A percentile compares a stretch with the other conserved stretches of the same genome.
These are phyloP conservation scores for Eilema sororculum DNA, from an alignment of 2,888 invertebrate genomes.

Conservation along the genomic window DNA sequence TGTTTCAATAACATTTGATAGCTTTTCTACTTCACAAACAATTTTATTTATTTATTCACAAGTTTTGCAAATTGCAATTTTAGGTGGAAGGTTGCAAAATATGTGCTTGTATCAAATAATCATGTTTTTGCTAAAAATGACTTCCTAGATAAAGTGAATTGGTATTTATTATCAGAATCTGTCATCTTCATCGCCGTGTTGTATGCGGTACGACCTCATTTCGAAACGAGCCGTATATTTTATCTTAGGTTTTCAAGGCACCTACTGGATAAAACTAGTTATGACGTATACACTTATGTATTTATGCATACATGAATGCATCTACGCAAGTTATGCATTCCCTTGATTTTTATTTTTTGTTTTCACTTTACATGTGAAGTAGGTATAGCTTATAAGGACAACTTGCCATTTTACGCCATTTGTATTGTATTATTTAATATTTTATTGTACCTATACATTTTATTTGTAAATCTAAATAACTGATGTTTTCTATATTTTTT, in stretches of 20 bases:
- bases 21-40: neutral
- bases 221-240: constrained; percentile 7
- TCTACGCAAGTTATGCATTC: constrained; percentile 32
- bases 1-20: neutral
- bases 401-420: constrained; percentile 17
- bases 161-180: constrained; percentile 1
- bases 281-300: constrained; percentile 14
- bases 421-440: constrained; percentile 7
- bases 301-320: constrained; percentile 28
- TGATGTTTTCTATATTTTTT: too few relatives aligned
- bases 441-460: constrained; percentile 1
- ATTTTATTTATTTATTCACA: neutral
- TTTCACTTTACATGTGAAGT: constrained; percentile 27
- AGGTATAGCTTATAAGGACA: constrained; percentile 30
- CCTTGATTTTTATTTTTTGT: constrained; percentile 39
- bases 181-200: neutral
- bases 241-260: constrained; percentile 16
- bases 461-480: neutral
- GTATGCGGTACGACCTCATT: neutral
- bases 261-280: constrained; percentile 30
- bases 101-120: neutral
- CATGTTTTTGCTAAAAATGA: neutral
- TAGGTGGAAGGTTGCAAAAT: neutral
- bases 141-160: neutral
- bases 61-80: neutral